Conservation (phyloP, 2,113 vertebrate genomes). For the Lonchura striata region DNA sequence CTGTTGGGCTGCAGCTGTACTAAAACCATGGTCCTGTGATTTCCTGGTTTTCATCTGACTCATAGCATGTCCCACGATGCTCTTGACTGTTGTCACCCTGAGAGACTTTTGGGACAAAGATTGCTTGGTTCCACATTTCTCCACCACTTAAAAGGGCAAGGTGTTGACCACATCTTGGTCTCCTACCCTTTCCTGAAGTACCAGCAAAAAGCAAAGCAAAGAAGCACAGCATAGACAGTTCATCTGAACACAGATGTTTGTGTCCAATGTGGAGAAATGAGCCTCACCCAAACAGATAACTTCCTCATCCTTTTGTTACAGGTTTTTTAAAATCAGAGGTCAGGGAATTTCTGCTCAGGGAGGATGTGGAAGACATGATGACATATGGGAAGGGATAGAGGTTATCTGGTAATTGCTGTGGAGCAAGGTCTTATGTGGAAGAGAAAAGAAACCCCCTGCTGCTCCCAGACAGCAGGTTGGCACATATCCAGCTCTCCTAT, state of each 20-base stretch:
- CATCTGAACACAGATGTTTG: background rate
- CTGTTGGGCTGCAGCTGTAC: background rate
- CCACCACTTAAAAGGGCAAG: background rate
- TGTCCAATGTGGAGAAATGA: background rate
- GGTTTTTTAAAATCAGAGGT: background rate
- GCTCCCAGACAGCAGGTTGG: background rate
- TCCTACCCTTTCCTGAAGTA: background rate
- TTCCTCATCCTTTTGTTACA: background rate
- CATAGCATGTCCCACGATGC: fast-evolving
- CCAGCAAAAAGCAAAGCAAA: background rate
- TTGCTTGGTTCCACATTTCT: background rate
- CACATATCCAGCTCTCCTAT: background rate
- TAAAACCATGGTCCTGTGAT: background rate
- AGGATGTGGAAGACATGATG: background rate
- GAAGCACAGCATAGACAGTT: background rate
- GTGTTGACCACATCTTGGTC: background rate
- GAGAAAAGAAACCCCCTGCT: background rate
- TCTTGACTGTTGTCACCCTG: background rate
- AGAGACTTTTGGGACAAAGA: background rate
- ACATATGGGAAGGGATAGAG: background rate
- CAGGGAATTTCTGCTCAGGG: background rate
- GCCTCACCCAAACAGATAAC: background rate
- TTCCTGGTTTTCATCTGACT: background rate
- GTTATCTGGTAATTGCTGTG: background rate
- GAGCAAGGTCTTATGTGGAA: background rate